These are phyloP conservation scores for Oryzias celebensis DNA, from an alignment of 2,113 vertebrate species.

Conservation along the genomic window DNA sequence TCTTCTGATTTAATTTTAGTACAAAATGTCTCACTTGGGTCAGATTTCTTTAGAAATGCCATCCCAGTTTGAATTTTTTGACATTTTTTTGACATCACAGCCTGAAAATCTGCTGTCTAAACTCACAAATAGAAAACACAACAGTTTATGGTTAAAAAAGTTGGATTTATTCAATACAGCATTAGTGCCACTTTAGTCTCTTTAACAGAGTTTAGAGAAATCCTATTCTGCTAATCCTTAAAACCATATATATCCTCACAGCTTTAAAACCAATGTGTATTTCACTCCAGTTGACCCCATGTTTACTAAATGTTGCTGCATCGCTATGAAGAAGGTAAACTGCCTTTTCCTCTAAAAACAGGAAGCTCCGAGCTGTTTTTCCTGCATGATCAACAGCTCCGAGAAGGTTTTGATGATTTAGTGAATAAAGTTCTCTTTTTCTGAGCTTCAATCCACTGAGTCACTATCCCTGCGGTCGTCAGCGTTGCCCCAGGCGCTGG, in stretches of 20 bases:
- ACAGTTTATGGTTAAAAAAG: not conserved
- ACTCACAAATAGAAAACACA: not conserved
- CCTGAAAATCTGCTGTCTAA: no score
- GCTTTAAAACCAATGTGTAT: not conserved
- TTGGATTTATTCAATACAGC: not conserved
- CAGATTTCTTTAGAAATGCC: no score
- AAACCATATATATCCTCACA: not conserved
- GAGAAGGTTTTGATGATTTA: constrained; percentile 52
- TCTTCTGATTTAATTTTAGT: no score
- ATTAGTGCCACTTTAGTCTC: not conserved
- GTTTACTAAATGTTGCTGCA: constrained; percentile 9
- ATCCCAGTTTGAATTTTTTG: no score
- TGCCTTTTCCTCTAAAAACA: constrained; percentile 13
- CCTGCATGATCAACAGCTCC: constrained; percentile 34
- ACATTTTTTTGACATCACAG: no score
- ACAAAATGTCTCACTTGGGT: no score
- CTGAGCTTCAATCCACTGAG: constrained; percentile 38
- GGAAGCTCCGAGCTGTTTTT: constrained; percentile 7
- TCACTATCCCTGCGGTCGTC: constrained; percentile 39
- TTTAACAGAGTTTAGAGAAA: not conserved
- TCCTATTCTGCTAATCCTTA: constrained; percentile 4
- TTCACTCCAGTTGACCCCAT: not conserved
- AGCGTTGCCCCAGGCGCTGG: constrained; percentile 49
- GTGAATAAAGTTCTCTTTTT: constrained; percentile 47
- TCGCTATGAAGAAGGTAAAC: constrained; percentile 25